Base-by-base conservation (phyloP, 2,113 vertebrate genomes). In the Burhinus oedicnemus region DNA sequence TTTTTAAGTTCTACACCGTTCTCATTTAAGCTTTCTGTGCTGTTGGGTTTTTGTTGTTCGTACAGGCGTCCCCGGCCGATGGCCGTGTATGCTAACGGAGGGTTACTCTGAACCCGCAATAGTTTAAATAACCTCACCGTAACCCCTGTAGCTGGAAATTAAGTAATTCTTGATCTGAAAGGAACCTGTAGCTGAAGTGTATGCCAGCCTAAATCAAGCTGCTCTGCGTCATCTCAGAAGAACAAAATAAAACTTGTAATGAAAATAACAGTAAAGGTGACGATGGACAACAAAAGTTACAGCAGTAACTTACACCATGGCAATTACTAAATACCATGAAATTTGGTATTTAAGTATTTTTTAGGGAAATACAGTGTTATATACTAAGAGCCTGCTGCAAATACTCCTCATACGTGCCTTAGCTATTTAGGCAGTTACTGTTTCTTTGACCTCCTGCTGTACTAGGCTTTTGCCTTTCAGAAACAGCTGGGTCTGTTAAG, bases 401-500 rank as follows among this genome's bases (percentile, higher is more conserved):
- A 8, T 47, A 26, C 54, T 92, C 69, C 91, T 77, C 62, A 6
- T 25, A 20, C 75, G 12, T 72, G 75, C 72, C 87, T 74, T 34
- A 36, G 83, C 88, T 87, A 5, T 21, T 30, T 60, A 42, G 89
- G 89, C 95, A 13, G 74, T 93, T 61, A 11, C 94, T 90, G 79
- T 86, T 85, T 8, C 69, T 95, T 4, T 97, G 96, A 91, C 87
- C 96, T 92, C 95, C 83, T 75, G 76, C 66, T 90, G 87, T 12
- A 85, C 44, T 42, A 38, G 89, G 97, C 96, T 89, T 71, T 65
- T 91, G 92, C 97, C 92, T 92, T 90, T 96, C 97, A 96, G 97
- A 97, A 98, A 98, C 99, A 99, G 99, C 99, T 99, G 99, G 97
- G 97, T 97, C 83, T 91, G 98, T 96, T 95, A 98, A 98, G 98